Evolutionary conservation across 1,140 invertebrate species (phyloP).

Genomic region (Diabrotica virgifera): DNA sequence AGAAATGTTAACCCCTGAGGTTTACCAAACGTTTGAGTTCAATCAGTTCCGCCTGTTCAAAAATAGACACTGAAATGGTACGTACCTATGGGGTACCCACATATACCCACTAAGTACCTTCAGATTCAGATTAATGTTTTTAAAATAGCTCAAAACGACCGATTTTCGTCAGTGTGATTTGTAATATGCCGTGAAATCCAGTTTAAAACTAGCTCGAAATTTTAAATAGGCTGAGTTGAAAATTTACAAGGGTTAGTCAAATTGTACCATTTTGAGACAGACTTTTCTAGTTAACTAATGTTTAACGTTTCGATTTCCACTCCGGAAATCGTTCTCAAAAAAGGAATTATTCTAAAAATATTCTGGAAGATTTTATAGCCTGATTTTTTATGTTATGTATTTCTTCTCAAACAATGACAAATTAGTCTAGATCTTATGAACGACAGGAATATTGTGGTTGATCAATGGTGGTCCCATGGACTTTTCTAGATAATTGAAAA

Average conservation of each 20-base stretch:
- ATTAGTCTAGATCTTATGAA: too few relatives aligned
- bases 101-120: conserved; percentile 8
- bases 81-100: too few relatives aligned
- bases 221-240: background rate
- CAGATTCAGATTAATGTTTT: conserved; percentile 11
- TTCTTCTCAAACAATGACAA: too few relatives aligned
- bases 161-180: conserved; percentile 21
- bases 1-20: conserved; percentile 16
- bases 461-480: too few relatives aligned
- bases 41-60: conserved; percentile 17
- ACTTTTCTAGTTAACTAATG: too few relatives aligned
- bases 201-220: conserved; percentile 3
- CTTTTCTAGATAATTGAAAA: too few relatives aligned
- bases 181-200: conserved; percentile 26
- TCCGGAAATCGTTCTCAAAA: too few relatives aligned
- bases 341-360: too few relatives aligned
- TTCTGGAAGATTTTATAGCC: too few relatives aligned
- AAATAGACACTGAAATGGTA: background rate
- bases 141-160: conserved; percentile 19
- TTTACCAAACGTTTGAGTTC: conserved; percentile 17
- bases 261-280: background rate
- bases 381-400: too few relatives aligned
- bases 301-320: too few relatives aligned
- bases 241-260: background rate
- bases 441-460: too few relatives aligned